These are phyloP conservation scores for Hexactinellida sp. DNA, from an alignment of 37 sponge, comb jelly and placozoan species.

Conservation along the genomic window DNA sequence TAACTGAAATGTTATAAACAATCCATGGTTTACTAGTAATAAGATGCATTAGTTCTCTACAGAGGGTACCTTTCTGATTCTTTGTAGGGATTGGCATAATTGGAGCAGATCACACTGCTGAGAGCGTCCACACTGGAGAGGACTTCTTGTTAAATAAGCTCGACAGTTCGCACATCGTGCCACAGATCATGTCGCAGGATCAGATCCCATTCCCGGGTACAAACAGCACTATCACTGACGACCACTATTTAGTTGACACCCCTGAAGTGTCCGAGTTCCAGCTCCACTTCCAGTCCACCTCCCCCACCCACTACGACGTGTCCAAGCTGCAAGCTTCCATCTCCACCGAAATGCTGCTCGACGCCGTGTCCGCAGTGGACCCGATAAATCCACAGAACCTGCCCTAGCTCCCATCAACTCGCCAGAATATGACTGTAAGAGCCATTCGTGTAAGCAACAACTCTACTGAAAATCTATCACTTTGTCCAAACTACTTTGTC, in stretches of 20 bases:
- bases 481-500: neutral
- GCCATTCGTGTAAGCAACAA: neutral
- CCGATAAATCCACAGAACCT: neutral
- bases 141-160: neutral
- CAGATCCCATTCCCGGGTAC: neutral
- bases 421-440: neutral
- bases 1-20: no score
- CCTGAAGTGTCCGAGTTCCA: neutral
- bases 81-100: neutral
- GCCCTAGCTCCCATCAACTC: neutral
- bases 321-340: neutral
- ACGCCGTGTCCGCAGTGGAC: neutral
- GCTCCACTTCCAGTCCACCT: neutral
- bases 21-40: no score
- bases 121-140: neutral
- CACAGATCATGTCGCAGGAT: neutral
- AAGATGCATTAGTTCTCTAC: no score
- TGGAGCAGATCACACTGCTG: neutral
- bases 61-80: no score
- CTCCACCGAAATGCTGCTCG: neutral
- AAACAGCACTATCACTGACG: neutral
- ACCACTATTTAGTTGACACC: neutral
- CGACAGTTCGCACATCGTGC: neutral
- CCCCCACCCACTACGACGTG: neutral
- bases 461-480: neutral